These are phyloP conservation scores for Theristicus caerulescens DNA, from an alignment of 2,113 vertebrate genomes.

Conservation along the genomic window DNA sequence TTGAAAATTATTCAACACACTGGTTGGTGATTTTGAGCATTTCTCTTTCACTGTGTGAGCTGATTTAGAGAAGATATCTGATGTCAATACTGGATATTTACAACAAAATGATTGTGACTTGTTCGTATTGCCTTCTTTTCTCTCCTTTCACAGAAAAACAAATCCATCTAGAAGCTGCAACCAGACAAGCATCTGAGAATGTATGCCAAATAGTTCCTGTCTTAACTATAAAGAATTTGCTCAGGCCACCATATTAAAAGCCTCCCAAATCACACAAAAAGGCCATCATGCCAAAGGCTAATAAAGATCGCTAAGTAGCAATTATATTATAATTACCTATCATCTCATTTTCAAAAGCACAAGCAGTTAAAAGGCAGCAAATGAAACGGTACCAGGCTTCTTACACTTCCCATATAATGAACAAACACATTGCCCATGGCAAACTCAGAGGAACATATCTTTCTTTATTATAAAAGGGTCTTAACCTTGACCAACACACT, in stretches of 20 bases:
- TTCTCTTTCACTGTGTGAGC: background rate
- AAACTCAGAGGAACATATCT: constrained; percentile 23
- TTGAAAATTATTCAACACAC: background rate
- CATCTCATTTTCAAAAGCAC: constrained; percentile 43
- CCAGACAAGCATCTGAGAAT: background rate
- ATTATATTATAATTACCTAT: constrained; percentile 51
- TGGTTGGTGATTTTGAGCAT: background rate
- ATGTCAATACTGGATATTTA: background rate
- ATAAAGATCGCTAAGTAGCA: constrained; percentile 45
- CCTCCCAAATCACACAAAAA: background rate
- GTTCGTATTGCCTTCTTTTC: background rate
- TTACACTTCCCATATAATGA: background rate
- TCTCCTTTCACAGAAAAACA: background rate
- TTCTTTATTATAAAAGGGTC: constrained; percentile 17
- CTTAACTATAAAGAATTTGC: background rate
- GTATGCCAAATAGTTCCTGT: background rate
- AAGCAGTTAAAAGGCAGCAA: constrained; percentile 46
- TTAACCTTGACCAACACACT: constrained; percentile 21
- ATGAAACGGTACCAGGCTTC: constrained; percentile 22
- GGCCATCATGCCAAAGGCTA: constrained; percentile 32
- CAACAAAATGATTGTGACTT: background rate
- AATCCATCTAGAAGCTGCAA: background rate
- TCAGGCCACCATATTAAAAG: background rate
- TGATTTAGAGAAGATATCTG: background rate
- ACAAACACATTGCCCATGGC: constrained; percentile 49